These are phyloP conservation scores for Holacanthella duospinosa DNA, from an alignment of 2,888 invertebrate species.

Conservation along the genomic window DNA sequence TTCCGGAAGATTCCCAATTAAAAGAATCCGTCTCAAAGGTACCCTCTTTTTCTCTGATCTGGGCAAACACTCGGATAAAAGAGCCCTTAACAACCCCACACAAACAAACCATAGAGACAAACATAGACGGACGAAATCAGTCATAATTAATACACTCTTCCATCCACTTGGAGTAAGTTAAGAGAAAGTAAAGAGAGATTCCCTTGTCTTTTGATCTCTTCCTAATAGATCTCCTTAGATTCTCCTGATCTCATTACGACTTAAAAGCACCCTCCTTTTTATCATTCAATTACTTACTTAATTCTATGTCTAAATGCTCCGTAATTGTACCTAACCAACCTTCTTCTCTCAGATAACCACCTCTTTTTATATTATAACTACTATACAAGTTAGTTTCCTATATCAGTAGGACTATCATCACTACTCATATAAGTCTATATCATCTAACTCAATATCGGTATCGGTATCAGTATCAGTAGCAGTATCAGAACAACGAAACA, in stretches of 20 bases:
- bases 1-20: constrained; percentile 1
- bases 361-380: background rate
- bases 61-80: constrained; percentile 2
- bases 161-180: too few species aligned
- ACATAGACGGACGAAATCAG: background rate
- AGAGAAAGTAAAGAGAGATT: too few species aligned
- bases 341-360: constrained; percentile 10
- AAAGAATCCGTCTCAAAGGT: background rate
- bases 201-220: too few species aligned
- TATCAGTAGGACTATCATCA: too few species aligned
- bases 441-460: too few species aligned
- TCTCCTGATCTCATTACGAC: constrained; percentile 20
- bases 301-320: constrained; percentile 37
- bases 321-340: constrained; percentile 36
- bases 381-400: too few species aligned
- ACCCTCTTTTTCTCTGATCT: background rate
- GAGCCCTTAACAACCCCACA: too few species aligned
- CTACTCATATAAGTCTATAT: too few species aligned
- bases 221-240: constrained; percentile 11
- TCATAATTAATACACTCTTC: background rate
- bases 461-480: too few species aligned
- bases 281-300: constrained; percentile 37
- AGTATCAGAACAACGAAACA: too few species aligned
- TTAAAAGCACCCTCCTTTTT: constrained; percentile 26
- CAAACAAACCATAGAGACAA: background rate